Evolutionary conservation across 2,797 vertebrate genomes (phyloP), one percentile per base, ranked within the genome.

Genomic region (Tiaroga cobitis): DNA sequence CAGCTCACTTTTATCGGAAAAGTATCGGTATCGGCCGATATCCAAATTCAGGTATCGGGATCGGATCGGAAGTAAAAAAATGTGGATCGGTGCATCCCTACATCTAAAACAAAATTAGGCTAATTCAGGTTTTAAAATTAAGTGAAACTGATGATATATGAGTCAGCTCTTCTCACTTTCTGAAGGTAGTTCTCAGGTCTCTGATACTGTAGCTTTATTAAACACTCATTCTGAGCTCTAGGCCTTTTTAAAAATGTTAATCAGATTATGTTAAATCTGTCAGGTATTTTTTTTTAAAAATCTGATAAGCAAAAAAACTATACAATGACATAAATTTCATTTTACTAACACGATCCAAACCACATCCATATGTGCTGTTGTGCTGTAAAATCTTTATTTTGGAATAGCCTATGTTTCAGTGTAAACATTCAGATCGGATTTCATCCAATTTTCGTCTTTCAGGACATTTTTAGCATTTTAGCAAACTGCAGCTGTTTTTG

Each of bases 101-200:
- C 21, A 39, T 41, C 4, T 56, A 43, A 70, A 39, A 77, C 51
- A 59, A 39, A 49, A 54, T 34, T 15, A 34, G 75, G 32, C 75
- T 39, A 59, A 56, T 59, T 72, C 3, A 61, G 11, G 18, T n/a
- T 72, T 59, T 34, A 82, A 73, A 81, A 32, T 73, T 37, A 73
- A 73, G 51, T 46, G 37, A 82, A 82, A 82, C 18, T 43, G 32
- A 82, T 41, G 32, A 73, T 32, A 26, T 24, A 29, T 63, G 69
- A 73, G 51, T 73, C 54, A 32, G 37, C 18, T 63, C 18, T 59
- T 82, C 68, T 43, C 19, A 32, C 39, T 63, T 79, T 63, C 37
- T 26, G 15, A 63, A 43, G 10, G 37, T 43, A 41, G 11, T 6
- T 70, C 24, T 63, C 11, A 79, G 10, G 37, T 41, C 19, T 61